Evolutionary conservation across 2,888 invertebrate species (phyloP).

Genomic region (Epirrita christyi): DNA sequence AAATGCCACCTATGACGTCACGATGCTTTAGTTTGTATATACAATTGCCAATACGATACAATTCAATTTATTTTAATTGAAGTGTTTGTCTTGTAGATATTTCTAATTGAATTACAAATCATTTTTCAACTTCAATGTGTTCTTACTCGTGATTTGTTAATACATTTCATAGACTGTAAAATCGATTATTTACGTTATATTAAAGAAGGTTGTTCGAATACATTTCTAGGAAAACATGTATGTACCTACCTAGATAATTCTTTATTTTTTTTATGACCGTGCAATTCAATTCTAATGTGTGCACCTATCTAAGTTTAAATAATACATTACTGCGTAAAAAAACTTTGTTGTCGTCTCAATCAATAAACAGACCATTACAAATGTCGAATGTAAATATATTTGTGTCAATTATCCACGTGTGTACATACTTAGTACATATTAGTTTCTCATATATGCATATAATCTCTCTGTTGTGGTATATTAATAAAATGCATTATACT

Average conservation of each 20-base stretch:
- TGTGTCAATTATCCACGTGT: background rate
- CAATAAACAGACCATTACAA: constrained; percentile 2
- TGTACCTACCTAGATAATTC: background rate
- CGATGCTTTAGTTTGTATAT: background rate
- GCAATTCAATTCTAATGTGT: no score
- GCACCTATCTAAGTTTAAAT: no score
- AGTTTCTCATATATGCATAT: background rate
- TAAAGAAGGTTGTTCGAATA: background rate
- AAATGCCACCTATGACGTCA: constrained; percentile 19
- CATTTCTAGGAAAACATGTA: constrained; percentile 1
- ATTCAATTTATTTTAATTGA: constrained; percentile 4
- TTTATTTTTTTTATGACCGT: background rate
- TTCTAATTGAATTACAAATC: background rate
- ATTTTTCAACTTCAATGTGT: background rate
- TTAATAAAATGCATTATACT: background rate
- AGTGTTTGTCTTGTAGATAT: constrained; percentile 5
- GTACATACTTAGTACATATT: no score
- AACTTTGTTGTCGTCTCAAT: constrained; percentile 1
- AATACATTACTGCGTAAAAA: constrained; percentile 3
- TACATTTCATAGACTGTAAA: background rate
- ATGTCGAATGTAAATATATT: background rate
- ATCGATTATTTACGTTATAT: background rate
- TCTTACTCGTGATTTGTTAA: no score
- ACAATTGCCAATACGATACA: background rate
- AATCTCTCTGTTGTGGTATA: background rate